Conservation (phyloP, 2,888 invertebrate species). For the Archips crataeganus region DNA sequence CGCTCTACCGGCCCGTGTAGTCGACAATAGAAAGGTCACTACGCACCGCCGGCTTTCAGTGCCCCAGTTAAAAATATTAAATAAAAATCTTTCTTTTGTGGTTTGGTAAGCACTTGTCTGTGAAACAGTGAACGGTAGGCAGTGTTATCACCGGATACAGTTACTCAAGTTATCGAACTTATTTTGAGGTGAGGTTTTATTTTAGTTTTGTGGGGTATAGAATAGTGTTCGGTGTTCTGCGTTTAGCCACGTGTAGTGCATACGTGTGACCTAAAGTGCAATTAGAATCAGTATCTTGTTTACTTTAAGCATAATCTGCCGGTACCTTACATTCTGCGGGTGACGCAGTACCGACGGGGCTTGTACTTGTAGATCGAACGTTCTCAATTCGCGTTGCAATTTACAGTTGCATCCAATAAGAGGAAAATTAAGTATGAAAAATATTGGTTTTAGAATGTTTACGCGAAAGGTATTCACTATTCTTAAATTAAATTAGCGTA, state of each 20-base stretch:
- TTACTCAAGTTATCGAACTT: constrained; percentile 67
- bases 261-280: constrained; percentile 33
- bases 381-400: background rate
- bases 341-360: constrained; percentile 18
- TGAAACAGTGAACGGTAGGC: constrained; percentile 68
- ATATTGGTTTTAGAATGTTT: background rate
- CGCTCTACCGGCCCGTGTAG: constrained; percentile 71
- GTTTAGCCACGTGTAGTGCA: constrained; percentile 39
- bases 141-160: constrained; percentile 62
- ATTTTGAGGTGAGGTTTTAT: constrained; percentile 72
- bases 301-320: constrained; percentile 9
- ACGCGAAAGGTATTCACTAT: background rate
- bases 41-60: constrained; percentile 74
- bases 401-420: background rate
- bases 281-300: background rate
- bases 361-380: background rate
- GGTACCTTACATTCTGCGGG: background rate
- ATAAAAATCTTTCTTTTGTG: constrained; percentile 55
- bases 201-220: constrained; percentile 48
- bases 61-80: constrained; percentile 54
- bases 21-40: constrained; percentile 75
- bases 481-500: too few species aligned
- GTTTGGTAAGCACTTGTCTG: constrained; percentile 61
- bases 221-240: constrained; percentile 12
- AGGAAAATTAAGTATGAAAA: background rate